Base-by-base conservation (phyloP, 2,113 vertebrate genomes). In the Progne subis region DNA sequence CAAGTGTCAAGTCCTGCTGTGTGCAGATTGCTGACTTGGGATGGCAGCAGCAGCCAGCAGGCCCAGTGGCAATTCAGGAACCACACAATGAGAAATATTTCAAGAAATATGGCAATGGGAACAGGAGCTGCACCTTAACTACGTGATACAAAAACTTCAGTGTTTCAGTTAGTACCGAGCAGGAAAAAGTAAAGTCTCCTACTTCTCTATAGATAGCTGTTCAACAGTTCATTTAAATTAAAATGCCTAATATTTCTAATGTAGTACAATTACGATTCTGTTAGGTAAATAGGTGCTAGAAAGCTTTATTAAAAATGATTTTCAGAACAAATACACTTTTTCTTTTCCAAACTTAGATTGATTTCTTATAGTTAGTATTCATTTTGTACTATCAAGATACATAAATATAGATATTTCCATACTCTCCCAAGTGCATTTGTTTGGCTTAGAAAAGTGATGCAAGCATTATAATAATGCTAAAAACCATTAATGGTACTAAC, bases 111-210 rank as follows among this genome's bases (percentile, higher is more conserved):
- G 44, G 10, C 49, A 79, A 41, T 28, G 12, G 32, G 41, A 87
- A 43, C 29, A 46, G 21, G 37, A 92, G 12, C 5, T 79, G 9
- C 37, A 25, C 34, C n/a, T 50, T 61, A 69, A 55, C 60, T 47
- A 32, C 2, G 0, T 1, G 7, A 14, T 55, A 7, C 9, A 70
- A 59, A 71, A 60, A 0, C 8, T 52, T 82, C 11, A 5, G 2
- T 13, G 37, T 68, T 92, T 56, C 28, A 25, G 26, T 60, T 29
- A 29, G 8, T n/a, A 28, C 18, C 24, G 57, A 25, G 3, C 12
- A 59, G 29, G 68, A 70, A 77, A 46, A 80, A 18, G 11, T 10
- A 21, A 78, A 63, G 14, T 63, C 10, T 56, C 9, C 21, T 39
- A 24, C 12, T 26, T 52, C 39, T 4, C 11, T 12, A 3, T 46